A percentile compares a stretch with the other conserved stretches of the same genome.
Conservation (phyloP, 2,888 invertebrate genomes). For the Gari tellinella region DNA sequence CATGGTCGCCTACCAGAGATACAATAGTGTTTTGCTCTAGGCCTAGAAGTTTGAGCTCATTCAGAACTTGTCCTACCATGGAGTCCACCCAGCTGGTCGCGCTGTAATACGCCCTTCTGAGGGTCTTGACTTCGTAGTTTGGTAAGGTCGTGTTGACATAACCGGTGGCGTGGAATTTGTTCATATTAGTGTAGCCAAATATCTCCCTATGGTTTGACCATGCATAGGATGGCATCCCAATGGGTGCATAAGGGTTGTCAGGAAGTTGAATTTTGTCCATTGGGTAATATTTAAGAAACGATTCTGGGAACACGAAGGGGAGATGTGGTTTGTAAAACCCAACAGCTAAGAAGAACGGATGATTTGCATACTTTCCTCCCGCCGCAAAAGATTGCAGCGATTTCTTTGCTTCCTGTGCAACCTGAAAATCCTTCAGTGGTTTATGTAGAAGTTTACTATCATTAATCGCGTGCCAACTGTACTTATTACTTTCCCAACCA, state of each 20-base stretch:
- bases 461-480: constrained; percentile 66
- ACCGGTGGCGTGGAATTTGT: constrained; percentile 56
- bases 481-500: constrained; percentile 14
- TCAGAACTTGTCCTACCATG: constrained; percentile 55
- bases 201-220: constrained; percentile 68
- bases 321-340: constrained; percentile 96
- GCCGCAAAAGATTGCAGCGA: constrained; percentile 85
- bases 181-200: constrained; percentile 60
- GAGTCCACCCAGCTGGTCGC: constrained; percentile 61
- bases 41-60: constrained; percentile 51
- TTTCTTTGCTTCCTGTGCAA: constrained; percentile 87
- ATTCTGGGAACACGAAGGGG: constrained; percentile 92
- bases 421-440: constrained; percentile 92
- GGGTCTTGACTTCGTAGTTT: constrained; percentile 38
- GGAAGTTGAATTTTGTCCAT: constrained; percentile 55
- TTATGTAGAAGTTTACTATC: constrained; percentile 82
- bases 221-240: constrained; percentile 65
- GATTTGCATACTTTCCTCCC: constrained; percentile 62
- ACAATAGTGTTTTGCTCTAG: constrained; percentile 64
- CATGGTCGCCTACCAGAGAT: constrained; percentile 69
- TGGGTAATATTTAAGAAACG: constrained; percentile 88
- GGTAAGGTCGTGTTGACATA: constrained; percentile 69
- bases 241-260: constrained; percentile 65
- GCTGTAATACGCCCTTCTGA: constrained; percentile 67
- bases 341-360: constrained; percentile 92